A percentile compares a stretch with the other conserved stretches of the same genome.
Conservation (phyloP, 2,888 invertebrate genomes). For the Machimus rusticus region DNA sequence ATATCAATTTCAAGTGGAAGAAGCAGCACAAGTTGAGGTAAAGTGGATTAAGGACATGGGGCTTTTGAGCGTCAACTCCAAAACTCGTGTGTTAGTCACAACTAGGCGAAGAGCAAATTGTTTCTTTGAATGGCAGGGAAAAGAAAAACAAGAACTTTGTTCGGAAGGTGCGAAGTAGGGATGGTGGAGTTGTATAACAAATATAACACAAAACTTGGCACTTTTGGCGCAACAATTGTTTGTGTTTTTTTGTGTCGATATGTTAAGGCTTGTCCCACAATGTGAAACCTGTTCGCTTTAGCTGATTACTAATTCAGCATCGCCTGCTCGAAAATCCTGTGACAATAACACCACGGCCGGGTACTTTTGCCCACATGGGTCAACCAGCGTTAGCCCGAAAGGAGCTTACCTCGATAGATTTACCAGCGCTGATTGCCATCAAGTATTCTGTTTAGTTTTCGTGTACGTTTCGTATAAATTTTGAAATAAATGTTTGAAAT, state of each 20-base stretch:
- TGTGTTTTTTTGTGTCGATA: neutral
- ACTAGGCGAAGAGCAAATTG: neutral
- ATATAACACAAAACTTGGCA: neutral
- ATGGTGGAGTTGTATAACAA: neutral
- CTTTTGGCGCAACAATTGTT: neutral
- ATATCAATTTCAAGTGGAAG: neutral
- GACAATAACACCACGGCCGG: neutral
- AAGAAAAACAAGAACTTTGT: neutral
- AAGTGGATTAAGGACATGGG: neutral
- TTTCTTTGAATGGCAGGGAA: neutral
- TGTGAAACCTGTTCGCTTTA: neutral
- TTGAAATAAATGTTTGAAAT: conserved; percentile 29
- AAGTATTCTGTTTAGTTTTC: conserved; percentile 8
- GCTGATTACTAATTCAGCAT: neutral
- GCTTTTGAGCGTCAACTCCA: neutral
- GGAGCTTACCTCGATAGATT: neutral
- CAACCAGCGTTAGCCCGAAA: neutral
- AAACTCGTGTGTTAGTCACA: neutral
- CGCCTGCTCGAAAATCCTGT: neutral
- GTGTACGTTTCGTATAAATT: conserved; percentile 14
- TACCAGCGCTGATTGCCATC: neutral
- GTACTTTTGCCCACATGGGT: neutral
- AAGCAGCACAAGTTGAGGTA: neutral
- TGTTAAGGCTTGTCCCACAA: neutral
- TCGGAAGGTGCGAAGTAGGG: neutral